Percentiles rank a stretch among this genome's conserved stretches.
These are phyloP conservation scores for Geodia barretti DNA, from an alignment of 37 sponge, comb jelly and placozoan genomes.

Conservation along the genomic window DNA sequence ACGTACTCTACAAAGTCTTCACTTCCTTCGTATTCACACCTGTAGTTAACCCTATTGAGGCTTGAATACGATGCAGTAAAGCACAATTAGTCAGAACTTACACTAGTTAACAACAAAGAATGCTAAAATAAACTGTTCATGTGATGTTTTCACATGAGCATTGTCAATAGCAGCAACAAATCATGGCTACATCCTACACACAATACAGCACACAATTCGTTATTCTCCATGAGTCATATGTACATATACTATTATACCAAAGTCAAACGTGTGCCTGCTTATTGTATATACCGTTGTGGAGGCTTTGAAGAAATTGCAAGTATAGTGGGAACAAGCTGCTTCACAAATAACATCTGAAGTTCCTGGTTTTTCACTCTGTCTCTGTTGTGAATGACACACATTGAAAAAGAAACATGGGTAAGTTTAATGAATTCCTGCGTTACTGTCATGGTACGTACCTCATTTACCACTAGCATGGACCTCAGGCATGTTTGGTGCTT, in stretches of 20 bases:
- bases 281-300: background rate
- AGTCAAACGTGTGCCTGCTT: too few species aligned
- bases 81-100: background rate
- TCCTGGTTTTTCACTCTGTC: background rate
- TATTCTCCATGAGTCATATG: too few species aligned
- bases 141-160: too few species aligned
- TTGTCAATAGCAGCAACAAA: too few species aligned
- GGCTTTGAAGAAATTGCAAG: background rate
- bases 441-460: background rate
- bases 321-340: background rate
- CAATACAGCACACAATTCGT: too few species aligned
- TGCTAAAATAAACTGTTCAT: background rate
- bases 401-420: background rate
- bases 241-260: background rate
- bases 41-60: too few species aligned
- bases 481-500: background rate
- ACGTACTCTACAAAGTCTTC: too few species aligned
- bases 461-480: background rate
- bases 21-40: too few species aligned
- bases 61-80: too few species aligned
- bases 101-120: background rate
- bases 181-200: too few species aligned
- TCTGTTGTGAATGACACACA: too few species aligned
- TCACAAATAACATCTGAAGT: background rate
- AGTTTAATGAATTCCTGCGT: background rate